These are phyloP conservation scores for Bucorvus abyssinicus DNA, from an alignment of 2,797 vertebrate genomes.

Conservation along the genomic window DNA sequence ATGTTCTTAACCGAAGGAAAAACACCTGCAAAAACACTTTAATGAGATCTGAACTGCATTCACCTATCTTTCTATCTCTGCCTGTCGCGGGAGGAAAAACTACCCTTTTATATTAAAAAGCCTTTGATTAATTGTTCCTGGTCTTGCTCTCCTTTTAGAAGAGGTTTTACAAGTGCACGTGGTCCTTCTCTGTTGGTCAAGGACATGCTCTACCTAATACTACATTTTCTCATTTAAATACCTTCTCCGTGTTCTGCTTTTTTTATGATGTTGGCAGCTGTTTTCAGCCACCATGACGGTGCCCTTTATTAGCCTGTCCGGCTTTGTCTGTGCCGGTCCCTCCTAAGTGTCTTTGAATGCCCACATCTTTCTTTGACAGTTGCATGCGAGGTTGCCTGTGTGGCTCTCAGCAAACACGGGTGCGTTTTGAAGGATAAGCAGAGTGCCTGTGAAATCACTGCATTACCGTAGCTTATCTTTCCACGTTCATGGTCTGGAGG, in stretches of 20 bases:
- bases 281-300: not conserved
- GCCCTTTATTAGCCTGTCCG: not conserved
- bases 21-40: not conserved
- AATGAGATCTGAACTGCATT: not conserved
- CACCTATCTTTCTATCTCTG: not conserved
- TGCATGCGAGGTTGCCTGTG: not conserved
- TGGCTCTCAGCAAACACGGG: not conserved
- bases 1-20: not conserved
- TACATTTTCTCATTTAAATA: slow-evolving; percentile 4
- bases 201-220: not conserved
- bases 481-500: not conserved
- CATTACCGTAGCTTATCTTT: slow-evolving; percentile 31
- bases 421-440: slow-evolving; percentile 4
- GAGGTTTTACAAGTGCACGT: not conserved
- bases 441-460: not conserved
- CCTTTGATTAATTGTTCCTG: not conserved
- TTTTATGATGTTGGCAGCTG: not conserved
- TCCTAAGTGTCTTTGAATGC: not conserved
- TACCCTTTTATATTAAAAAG: not conserved
- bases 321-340: not conserved
- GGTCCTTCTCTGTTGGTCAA: not conserved
- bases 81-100: not conserved
- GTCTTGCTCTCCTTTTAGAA: not conserved
- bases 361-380: not conserved
- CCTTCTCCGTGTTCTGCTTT: not conserved